Conservation (phyloP, 2,797 vertebrate genomes). For the Rachycentron canadum region DNA sequence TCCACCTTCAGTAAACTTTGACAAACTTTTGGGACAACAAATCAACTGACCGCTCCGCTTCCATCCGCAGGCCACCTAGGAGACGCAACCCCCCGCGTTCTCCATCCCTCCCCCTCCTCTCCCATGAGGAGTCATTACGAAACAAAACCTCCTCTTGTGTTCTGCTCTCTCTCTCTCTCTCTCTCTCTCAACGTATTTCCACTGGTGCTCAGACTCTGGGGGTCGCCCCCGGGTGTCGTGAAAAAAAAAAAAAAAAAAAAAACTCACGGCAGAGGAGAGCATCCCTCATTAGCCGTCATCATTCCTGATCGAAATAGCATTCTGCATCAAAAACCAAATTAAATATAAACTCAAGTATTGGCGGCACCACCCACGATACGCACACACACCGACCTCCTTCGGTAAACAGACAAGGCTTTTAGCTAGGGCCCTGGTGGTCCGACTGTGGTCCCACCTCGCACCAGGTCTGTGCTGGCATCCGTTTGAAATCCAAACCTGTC, state of each 20-base stretch:
- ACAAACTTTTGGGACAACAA: conserved; percentile 80
- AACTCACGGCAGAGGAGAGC: conserved; percentile 20
- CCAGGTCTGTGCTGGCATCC: conserved; percentile 72
- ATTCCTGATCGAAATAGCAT: conserved; percentile 77
- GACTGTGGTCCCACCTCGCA: conserved; percentile 68
- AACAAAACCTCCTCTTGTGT: conserved; percentile 68
- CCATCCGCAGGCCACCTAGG: conserved; percentile 85
- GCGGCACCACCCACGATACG: conserved; percentile 79
- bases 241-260: conserved; percentile 17
- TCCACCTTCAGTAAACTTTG: conserved; percentile 80
- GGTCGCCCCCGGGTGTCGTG: conserved; percentile 33
- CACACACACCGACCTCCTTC: conserved; percentile 72
- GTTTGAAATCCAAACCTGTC: conserved; percentile 84
- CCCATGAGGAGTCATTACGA: conserved; percentile 42
- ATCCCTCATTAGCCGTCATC: conserved; percentile 54
- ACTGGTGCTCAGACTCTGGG: not conserved
- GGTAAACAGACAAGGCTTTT: conserved; percentile 82
- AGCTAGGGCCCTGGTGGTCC: conserved; percentile 78
- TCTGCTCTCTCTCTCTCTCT: not conserved
- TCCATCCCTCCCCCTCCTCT: conserved; percentile 12
- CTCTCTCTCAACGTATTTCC: conserved; percentile 17
- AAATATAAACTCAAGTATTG: conserved; percentile 77
- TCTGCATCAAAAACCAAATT: conserved; percentile 74
- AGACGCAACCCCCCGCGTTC: conserved; percentile 48
- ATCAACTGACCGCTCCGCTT: conserved; percentile 80